A percentile compares a stretch with the other conserved stretches of the same genome.
Conservation (phyloP, 2,888 invertebrate species). For the Sialis lutaria region DNA sequence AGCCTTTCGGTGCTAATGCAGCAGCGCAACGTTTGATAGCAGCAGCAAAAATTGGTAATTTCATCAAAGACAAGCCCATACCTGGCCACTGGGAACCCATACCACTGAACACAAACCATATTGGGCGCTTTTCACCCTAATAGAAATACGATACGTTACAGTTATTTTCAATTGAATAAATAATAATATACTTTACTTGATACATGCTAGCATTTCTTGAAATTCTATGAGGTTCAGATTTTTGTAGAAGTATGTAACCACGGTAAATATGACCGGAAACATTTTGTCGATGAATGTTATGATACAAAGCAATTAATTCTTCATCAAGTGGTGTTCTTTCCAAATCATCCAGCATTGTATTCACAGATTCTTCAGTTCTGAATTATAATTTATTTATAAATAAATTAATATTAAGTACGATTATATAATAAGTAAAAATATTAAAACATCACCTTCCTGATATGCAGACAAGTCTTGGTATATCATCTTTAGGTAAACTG, state of each 20-base stretch:
- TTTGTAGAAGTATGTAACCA: conserved; percentile 35
- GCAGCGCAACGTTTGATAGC: conserved; percentile 43
- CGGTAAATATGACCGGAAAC: conserved; percentile 40
- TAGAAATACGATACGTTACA: conserved; percentile 23
- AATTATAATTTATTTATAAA: background rate
- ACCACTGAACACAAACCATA: conserved; percentile 55
- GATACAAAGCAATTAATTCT: conserved; percentile 40
- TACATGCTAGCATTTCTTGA: conserved; percentile 29
- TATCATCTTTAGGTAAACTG: conserved; percentile 40
- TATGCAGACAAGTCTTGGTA: conserved; percentile 54
- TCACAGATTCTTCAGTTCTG: conserved; percentile 58
- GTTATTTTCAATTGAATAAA: too few relatives aligned
- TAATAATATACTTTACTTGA: too few relatives aligned
- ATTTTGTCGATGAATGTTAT: conserved; percentile 28
- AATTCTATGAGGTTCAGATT: conserved; percentile 17
- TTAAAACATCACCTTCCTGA: conserved; percentile 34
- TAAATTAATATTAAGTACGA: too few relatives aligned
- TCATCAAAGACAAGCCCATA: conserved; percentile 49
- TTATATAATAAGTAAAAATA: too few relatives aligned
- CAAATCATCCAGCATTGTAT: conserved; percentile 42
- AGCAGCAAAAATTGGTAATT: conserved; percentile 42
- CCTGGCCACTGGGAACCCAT: conserved; percentile 62
- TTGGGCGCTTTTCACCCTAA: conserved; percentile 39
- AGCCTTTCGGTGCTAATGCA: conserved; percentile 39
- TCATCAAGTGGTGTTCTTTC: conserved; percentile 40